These are phyloP conservation scores for Eupelmus urozonus DNA, from an alignment of 2,888 invertebrate species.

Conservation along the genomic window DNA sequence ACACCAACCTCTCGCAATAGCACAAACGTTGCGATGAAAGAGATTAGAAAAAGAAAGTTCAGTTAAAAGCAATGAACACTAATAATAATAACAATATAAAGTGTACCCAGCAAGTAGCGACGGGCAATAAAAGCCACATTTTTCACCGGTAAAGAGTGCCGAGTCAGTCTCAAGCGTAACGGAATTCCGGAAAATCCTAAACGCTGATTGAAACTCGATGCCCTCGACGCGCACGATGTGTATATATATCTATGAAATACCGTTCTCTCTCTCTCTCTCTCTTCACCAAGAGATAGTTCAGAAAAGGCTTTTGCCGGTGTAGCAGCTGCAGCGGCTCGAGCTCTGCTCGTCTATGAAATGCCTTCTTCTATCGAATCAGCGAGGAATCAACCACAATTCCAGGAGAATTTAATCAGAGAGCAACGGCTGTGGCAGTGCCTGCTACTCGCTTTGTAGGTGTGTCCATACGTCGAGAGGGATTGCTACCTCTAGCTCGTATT, in stretches of 20 bases:
- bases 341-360: conserved; percentile 70
- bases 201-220: conserved; percentile 38
- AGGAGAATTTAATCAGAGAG: conserved; percentile 71
- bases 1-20: no score
- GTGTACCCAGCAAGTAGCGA: neutral
- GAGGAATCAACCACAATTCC: conserved; percentile 67
- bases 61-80: conserved; percentile 25
- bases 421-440: no score
- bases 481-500: neutral
- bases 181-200: conserved; percentile 24
- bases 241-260: conserved; percentile 22
- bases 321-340: neutral
- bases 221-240: conserved; percentile 12
- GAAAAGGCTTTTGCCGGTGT: conserved; percentile 5
- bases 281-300: conserved; percentile 9
- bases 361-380: conserved; percentile 70
- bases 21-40: no score
- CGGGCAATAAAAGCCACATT: conserved; percentile 19
- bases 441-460: neutral
- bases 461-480: neutral
- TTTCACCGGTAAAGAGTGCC: neutral
- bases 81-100: conserved; percentile 16
- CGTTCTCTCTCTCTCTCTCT: no score
- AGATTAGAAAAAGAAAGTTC: conserved; percentile 24
- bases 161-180: neutral